A percentile compares a stretch with the other conserved stretches of the same genome.
phyloP scores from a whole-genome alignment of 2,797 vertebrate genomes.

The Thamnophis elegans region DNA sequence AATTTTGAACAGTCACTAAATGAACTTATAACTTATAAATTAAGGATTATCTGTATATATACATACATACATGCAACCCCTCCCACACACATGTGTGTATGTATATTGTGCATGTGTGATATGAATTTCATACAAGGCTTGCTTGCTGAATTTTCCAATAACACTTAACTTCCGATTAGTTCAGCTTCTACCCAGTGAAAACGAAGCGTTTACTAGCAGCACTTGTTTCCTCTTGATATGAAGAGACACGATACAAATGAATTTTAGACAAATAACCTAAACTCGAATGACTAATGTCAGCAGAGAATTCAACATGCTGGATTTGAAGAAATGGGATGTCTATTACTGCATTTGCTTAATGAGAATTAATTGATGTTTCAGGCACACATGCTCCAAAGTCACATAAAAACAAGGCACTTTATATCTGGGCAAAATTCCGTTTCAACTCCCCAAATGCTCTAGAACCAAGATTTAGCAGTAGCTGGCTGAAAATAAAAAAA shows the following conservation, averaged over 20 bases:
- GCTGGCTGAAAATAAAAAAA: not conserved
- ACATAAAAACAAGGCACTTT: not conserved
- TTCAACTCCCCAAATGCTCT: not conserved
- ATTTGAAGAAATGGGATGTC: not conserved
- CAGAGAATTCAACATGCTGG: not conserved
- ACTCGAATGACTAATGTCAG: not conserved
- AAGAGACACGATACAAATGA: not conserved
- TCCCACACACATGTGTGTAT: fast-evolving
- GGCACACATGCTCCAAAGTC: not conserved
- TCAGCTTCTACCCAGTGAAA: conserved; percentile 17
- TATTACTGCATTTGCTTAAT: not conserved
- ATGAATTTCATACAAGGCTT: not conserved
- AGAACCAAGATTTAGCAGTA: not conserved
- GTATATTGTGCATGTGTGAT: not conserved
- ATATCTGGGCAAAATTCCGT: not conserved
- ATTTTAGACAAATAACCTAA: not conserved
- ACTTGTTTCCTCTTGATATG: not conserved
- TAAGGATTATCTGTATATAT: not conserved
- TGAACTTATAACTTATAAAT: not conserved
- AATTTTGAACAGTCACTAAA: not conserved
- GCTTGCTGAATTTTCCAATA: not conserved
- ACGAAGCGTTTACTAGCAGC: not conserved
- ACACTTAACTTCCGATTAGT: not conserved
- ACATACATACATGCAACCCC: too few relatives aligned
- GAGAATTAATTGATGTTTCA: not conserved